Percentiles rank a stretch among this genome's conserved stretches.
Evolutionary conservation across 2,888 invertebrate genomes (phyloP).

Genomic region (Diploptera punctata): DNA sequence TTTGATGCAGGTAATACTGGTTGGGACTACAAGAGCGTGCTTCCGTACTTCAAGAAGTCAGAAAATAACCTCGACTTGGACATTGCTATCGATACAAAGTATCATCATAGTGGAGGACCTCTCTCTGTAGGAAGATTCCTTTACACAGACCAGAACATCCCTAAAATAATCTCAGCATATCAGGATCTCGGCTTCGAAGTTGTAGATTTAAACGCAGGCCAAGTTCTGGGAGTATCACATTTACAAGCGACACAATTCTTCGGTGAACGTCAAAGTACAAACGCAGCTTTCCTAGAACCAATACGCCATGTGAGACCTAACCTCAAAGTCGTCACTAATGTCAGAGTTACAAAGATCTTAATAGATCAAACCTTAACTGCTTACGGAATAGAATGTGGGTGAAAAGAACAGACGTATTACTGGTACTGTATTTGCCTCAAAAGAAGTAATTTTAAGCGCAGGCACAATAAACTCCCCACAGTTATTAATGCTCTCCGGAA

Average conservation of each 20-base stretch:
- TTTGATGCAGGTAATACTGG: slow-evolving; percentile 64
- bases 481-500: slow-evolving; percentile 68
- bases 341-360: too few relatives aligned
- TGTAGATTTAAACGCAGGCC: slow-evolving; percentile 49
- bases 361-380: slow-evolving; percentile 57
- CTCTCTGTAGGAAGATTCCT: slow-evolving; percentile 69
- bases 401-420: slow-evolving; percentile 51
- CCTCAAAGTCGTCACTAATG: too few relatives aligned
- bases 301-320: slow-evolving; percentile 61
- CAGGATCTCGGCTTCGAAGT: slow-evolving; percentile 66
- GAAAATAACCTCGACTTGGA: slow-evolving; percentile 67
- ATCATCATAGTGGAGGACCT: slow-evolving; percentile 68
- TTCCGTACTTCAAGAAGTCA: slow-evolving; percentile 75
- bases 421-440: slow-evolving; percentile 58
- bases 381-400: slow-evolving; percentile 59
- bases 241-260: slow-evolving; percentile 66
- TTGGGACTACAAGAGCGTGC: slow-evolving; percentile 67
- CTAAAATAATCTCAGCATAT: slow-evolving; percentile 64
- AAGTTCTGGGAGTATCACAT: slow-evolving; percentile 66
- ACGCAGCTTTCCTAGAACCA: slow-evolving; percentile 70
- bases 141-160: slow-evolving; percentile 50
- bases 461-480: slow-evolving; percentile 67
- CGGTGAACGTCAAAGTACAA: slow-evolving; percentile 67
- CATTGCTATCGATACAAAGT: slow-evolving; percentile 58
- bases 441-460: slow-evolving; percentile 67